Conservation (phyloP, 2,888 invertebrate species). For the Petrolisthes cinctipes region DNA sequence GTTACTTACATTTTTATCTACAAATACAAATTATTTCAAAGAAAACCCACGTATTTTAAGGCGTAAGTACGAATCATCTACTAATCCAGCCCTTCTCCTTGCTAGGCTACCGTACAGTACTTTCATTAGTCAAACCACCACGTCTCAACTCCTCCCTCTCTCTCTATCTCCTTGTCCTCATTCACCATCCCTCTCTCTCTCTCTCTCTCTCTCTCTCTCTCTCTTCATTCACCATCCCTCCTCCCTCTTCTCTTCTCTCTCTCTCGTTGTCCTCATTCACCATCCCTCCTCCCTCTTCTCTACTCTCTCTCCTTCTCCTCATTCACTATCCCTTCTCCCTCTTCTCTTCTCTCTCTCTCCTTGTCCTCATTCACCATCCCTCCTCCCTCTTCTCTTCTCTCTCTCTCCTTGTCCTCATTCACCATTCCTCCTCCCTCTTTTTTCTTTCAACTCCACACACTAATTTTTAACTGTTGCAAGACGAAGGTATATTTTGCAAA, state of each 20-base stretch:
- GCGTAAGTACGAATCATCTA: too few species aligned
- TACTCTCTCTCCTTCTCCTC: neutral
- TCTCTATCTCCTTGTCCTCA: neutral
- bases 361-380: neutral
- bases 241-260: slow-evolving; percentile 27
- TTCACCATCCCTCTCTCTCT: slow-evolving; percentile 31
- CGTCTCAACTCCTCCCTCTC: neutral
- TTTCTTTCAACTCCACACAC: neutral
- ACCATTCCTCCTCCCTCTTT: too few species aligned
- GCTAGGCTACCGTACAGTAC: too few species aligned
- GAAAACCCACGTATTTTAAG: too few species aligned
- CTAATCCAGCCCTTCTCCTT: too few species aligned
- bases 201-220: slow-evolving; percentile 30
- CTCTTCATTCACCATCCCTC: slow-evolving; percentile 23
- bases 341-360: neutral
- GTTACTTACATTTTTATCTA: too few species aligned
- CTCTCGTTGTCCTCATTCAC: neutral
- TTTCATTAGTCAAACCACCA: neutral
- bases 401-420: neutral
- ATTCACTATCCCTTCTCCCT: neutral
- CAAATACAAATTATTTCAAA: too few species aligned
- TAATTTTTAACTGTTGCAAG: too few species aligned
- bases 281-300: neutral
- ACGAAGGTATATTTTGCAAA: too few species aligned
- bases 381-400: neutral